Percentiles rank a stretch among this genome's conserved stretches.
Conservation (phyloP, 2,113 vertebrate species). For the Protobothrops mucrosquamatus region DNA sequence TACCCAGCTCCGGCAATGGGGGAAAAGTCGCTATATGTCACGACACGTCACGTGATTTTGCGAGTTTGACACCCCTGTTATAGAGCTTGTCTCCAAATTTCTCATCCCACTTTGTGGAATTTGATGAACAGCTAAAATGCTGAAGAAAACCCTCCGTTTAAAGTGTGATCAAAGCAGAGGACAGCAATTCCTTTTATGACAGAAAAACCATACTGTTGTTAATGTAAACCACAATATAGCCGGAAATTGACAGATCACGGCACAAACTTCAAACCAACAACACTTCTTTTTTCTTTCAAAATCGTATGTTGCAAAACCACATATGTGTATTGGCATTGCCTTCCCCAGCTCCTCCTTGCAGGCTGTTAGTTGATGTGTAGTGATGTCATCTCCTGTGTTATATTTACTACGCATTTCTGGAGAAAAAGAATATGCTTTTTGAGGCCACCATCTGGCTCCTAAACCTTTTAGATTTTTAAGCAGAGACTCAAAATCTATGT, state of each 20-base stretch:
- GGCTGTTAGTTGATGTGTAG: background rate
- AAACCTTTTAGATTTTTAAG: background rate
- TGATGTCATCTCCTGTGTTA: background rate
- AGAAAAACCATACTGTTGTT: background rate
- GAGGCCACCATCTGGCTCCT: background rate
- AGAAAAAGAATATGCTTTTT: background rate
- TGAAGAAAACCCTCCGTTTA: background rate
- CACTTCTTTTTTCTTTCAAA: background rate
- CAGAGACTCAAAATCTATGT: background rate
- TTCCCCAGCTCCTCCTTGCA: background rate
- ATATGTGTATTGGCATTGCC: background rate
- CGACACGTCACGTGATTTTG: too few species aligned
- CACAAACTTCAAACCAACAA: background rate
- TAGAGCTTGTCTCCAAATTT: background rate
- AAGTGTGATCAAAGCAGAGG: background rate
- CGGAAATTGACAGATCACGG: background rate
- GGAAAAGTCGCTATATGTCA: too few species aligned
- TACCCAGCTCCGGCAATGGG: too few species aligned
- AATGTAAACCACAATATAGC: background rate
- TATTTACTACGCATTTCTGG: background rate
- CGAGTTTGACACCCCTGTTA: too few species aligned
- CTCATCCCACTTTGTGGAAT: background rate
- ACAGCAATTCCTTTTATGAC: background rate
- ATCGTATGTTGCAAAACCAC: background rate
- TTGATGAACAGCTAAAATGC: background rate